A percentile compares a stretch with the other conserved stretches of the same genome.
phyloP scores from a whole-genome alignment of 2,888 invertebrate genomes.

The Drosophila subsilvestris region DNA sequence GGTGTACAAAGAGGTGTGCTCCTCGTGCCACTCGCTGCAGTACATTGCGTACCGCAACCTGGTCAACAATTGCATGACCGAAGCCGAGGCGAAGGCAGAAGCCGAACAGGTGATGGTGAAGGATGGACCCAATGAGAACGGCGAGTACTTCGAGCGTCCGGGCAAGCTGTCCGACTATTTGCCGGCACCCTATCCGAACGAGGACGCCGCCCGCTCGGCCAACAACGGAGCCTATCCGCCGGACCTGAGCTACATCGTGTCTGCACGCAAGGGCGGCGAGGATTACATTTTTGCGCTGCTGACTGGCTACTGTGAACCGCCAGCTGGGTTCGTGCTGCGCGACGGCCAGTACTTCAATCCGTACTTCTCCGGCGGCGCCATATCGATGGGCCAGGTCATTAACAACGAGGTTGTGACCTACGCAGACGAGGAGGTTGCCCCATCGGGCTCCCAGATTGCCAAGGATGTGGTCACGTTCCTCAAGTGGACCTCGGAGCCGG shows the following conservation, averaged over 20 bases:
- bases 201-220: slow-evolving; percentile 97
- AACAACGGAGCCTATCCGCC: slow-evolving; percentile 99
- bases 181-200: slow-evolving; percentile 96
- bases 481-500: slow-evolving; percentile 96
- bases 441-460: slow-evolving; percentile 96
- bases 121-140: slow-evolving; percentile 94
- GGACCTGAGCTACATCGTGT: slow-evolving; percentile 94
- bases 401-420: slow-evolving; percentile 89
- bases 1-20: slow-evolving; percentile 99
- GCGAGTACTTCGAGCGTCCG: slow-evolving; percentile 95
- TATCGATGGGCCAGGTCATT: slow-evolving; percentile 96
- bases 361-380: slow-evolving; percentile 98
- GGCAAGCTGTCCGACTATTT: slow-evolving; percentile 97
- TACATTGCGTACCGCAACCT: slow-evolving; percentile 97
- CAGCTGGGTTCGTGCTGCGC: slow-evolving; percentile 92
- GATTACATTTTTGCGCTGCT: slow-evolving; percentile 97
- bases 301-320: slow-evolving; percentile 97
- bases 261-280: slow-evolving; percentile 96
- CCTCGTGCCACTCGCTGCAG: slow-evolving; percentile 98
- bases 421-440: slow-evolving; percentile 95
- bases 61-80: slow-evolving; percentile 94
- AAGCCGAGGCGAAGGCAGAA: slow-evolving; percentile 97
- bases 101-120: slow-evolving; percentile 92
- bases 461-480: slow-evolving; percentile 98
- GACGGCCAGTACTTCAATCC: slow-evolving; percentile 99